Conservation (phyloP, 2,113 vertebrate species). For the Oreochromis spilurus region DNA sequence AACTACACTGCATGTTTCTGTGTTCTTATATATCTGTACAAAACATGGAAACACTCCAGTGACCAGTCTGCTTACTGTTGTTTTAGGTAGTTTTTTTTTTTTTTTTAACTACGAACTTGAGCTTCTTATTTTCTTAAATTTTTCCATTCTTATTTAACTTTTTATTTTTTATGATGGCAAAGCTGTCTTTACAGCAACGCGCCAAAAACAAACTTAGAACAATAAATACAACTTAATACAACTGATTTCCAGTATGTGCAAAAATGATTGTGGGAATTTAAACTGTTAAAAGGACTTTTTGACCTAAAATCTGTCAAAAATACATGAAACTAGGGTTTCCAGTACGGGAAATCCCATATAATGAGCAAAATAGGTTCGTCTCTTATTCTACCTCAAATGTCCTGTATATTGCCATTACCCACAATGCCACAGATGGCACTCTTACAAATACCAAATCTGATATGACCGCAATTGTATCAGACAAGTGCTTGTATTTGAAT, state of each 20-base stretch:
- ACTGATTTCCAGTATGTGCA: background rate
- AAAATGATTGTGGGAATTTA: background rate
- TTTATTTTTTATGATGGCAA: background rate
- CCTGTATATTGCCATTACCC: background rate
- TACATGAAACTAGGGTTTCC: background rate
- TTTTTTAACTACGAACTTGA: background rate
- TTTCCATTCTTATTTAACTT: background rate
- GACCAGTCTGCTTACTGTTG: background rate
- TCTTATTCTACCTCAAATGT: background rate
- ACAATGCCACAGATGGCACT: background rate
- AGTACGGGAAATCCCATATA: background rate
- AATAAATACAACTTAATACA: background rate
- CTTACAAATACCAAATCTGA: background rate
- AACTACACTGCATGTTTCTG: background rate
- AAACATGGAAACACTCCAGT: background rate
- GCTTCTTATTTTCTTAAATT: background rate
- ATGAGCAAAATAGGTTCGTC: background rate
- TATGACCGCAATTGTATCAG: background rate
- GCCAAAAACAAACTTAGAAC: background rate
- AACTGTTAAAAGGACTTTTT: background rate
- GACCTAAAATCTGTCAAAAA: background rate
- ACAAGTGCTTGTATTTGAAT: background rate
- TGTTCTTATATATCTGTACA: background rate
- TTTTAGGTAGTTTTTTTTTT: background rate
- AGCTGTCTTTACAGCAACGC: background rate